Percentiles rank a stretch among this genome's conserved stretches.
phyloP scores from a whole-genome alignment of 2,113 vertebrate species.

The Grantiella picta region DNA sequence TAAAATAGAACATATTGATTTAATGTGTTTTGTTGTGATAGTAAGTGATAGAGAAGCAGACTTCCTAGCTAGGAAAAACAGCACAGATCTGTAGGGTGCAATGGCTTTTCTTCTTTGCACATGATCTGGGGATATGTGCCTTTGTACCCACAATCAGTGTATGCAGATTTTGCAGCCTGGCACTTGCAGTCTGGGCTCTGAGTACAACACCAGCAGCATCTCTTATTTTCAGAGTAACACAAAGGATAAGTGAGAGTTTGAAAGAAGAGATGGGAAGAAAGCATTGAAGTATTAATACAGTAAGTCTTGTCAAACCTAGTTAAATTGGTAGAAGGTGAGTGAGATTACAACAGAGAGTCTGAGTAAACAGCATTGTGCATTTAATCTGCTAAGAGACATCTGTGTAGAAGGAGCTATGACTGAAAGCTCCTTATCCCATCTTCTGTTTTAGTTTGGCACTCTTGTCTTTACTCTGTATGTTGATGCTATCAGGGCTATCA shows the following conservation, averaged over 20 bases:
- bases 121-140: not conserved
- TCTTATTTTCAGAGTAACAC: not conserved
- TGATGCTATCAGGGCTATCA: not conserved
- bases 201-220: not conserved
- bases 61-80: not conserved
- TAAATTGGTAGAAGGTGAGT: not conserved
- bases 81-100: not conserved
- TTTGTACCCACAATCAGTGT: not conserved
- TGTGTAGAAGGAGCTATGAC: not conserved
- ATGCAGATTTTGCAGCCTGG: not conserved
- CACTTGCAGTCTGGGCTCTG: not conserved
- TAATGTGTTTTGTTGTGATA: not conserved
- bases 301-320: not conserved
- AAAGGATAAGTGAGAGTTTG: not conserved
- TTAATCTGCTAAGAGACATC: not conserved
- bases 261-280: not conserved
- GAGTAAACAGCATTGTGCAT: not conserved
- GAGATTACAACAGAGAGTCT: not conserved
- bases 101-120: not conserved
- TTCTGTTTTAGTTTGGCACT: not conserved
- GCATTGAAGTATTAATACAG: not conserved
- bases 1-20: not conserved
- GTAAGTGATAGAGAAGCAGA: not conserved
- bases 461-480: not conserved
- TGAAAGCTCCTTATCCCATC: not conserved